These are phyloP conservation scores for Cyaniris semiargus DNA, from an alignment of 2,888 invertebrate genomes.

Conservation along the genomic window DNA sequence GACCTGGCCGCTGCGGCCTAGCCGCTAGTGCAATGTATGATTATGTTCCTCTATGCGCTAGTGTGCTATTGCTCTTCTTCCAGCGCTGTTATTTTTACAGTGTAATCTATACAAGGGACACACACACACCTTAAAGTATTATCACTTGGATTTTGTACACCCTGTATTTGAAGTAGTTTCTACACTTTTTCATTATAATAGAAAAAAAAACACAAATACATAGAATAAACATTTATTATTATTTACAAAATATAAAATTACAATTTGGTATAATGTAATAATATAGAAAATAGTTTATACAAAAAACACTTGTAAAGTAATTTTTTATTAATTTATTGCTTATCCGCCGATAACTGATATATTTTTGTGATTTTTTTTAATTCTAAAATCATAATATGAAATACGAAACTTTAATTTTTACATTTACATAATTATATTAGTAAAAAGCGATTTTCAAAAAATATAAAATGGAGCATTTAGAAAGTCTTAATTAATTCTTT, in stretches of 20 bases:
- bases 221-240: slow-evolving; percentile 28
- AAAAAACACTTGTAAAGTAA: neutral
- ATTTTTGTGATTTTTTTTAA: neutral
- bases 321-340: neutral
- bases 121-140: no score
- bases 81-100: no score
- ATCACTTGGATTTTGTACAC: no score
- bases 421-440: neutral
- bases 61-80: no score
- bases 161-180: neutral
- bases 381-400: neutral
- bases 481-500: neutral
- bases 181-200: neutral
- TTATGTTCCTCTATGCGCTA: no score
- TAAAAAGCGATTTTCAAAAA: neutral
- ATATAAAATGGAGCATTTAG: neutral
- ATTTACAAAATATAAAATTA: slow-evolving; percentile 28
- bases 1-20: no score
- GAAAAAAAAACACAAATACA: neutral
- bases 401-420: neutral
- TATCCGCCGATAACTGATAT: neutral
- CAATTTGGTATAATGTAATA: slow-evolving; percentile 24
- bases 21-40: no score
- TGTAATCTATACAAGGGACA: no score
- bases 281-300: neutral